Evolutionary conservation across 2,797 vertebrate genomes (phyloP), one percentile per base, ranked within the genome.

Genomic region (Meda fulgida): DNA sequence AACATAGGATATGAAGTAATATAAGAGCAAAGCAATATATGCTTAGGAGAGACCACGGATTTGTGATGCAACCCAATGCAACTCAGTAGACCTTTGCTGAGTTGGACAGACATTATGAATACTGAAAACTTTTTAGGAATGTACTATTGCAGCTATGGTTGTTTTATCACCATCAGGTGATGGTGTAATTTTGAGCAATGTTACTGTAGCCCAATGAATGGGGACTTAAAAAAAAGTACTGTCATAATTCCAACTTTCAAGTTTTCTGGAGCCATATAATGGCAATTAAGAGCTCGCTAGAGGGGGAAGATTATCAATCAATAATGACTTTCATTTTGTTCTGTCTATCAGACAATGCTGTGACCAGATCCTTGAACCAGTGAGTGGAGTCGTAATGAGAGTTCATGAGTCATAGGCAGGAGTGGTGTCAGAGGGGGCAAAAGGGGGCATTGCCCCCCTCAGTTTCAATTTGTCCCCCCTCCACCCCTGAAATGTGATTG

Each of bases 101-200:
- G 8, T 80, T 83, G n/a, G 40, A 58, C 70, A 67, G 29, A 29
- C 34, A 16, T 73, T 23, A 83, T 67, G 26, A 66, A 26, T 7
- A 48, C 29, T 65, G 14, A 26, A 51, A 78, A 26, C 69, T 84
- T 83, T 83, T 83, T 31, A 46, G 43, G n/a, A 65, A 78, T n/a
- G 23, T 75, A 31, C 34, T 60, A 13, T 13, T 29, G n/a, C 13
- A 31, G 78, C 11, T 43, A 5, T 40, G 5, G 6, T 71, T 40
- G 23, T 71, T 71, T 43, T 6, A 71, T 40, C 11, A n/a, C 38
- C 69, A 38, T 46, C 5, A 3, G 29, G 9, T 48, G 3, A 48
- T 48, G 46, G 16, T 48, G 46, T 48, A 48, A 13, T 66, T 79
- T 66, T 65, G 18, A 66, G 40, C 34, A 48, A 31, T 66, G 51